Conservation (phyloP, 2,888 invertebrate genomes). For the Nesidiocoris tenuis region DNA sequence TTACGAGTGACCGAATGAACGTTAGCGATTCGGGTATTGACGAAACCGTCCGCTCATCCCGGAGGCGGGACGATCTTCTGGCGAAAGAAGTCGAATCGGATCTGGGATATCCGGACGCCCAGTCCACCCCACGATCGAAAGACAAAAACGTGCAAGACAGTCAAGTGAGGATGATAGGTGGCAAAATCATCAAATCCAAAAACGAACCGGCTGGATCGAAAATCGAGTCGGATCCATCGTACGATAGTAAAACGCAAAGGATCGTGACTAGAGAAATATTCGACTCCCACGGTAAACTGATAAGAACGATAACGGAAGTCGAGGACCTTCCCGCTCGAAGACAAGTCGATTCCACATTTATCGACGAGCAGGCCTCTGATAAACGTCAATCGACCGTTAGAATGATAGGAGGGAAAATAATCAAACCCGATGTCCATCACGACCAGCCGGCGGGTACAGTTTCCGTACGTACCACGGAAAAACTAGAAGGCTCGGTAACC, state of each 20-base stretch:
- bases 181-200: slow-evolving; percentile 29
- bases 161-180: slow-evolving; percentile 4
- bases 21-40: slow-evolving; percentile 17
- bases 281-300: slow-evolving; percentile 23
- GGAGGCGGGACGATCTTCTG: background rate
- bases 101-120: slow-evolving; percentile 9
- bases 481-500: background rate
- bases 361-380: background rate
- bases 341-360: background rate
- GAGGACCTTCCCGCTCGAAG: background rate
- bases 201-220: background rate
- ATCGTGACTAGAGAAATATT: slow-evolving; percentile 22
- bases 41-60: background rate
- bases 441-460: background rate
- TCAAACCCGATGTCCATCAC: background rate
- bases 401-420: slow-evolving; percentile 20
- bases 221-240: background rate
- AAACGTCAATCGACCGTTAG: slow-evolving; percentile 1
- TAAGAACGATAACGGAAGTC: slow-evolving; percentile 17
- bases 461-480: background rate
- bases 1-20: background rate
- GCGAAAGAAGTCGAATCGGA: background rate
- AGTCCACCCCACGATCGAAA: slow-evolving; percentile 23
- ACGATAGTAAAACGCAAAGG: slow-evolving; percentile 2
- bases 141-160: background rate